Base-by-base conservation (phyloP, 2,888 invertebrate species). In the Drosophila borealis region DNA sequence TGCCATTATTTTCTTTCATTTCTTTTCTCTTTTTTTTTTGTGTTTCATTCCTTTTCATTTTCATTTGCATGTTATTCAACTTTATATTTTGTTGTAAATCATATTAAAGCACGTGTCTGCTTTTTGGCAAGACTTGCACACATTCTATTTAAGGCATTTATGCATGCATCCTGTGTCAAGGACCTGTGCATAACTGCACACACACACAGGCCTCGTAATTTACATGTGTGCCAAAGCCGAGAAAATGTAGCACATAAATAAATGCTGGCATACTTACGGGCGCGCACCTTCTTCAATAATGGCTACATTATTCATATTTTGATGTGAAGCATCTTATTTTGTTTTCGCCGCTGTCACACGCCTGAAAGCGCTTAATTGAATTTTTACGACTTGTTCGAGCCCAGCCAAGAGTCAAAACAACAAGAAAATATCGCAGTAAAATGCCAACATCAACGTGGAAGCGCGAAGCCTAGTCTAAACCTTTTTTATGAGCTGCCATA, bases 141-240 rank as follows among this genome's bases (percentile, higher is more conserved):
- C 46, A 33, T 65, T 68, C 59, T 51, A 44, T 66, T 54, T 57
- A 51, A 56, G 29, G 39, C 68, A 72, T 67, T 63, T 63, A 68
- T 71, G 61, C 62, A 64, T 46, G 53, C 55, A 53, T 51, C 62
- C 59, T 67, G 63, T 57, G 55, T 65, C 60, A 77, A 62, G 74
- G n/a, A 53, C 49, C 4, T 45, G 34, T 42, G 41, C 51, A 37
- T 37, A 17, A 17, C 17, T 17, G 17, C 17, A 29, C 39, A 49
- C 44, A 39, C 33, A 33, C 19, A 25, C n/a, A 46, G 42, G 25
- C 45, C 34, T 49, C 42, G 55, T 62, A 65, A 53, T 67, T 67
- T 81, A 67, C 82, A 85, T 82, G 78, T 80, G 82, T 81, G 85
- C 78, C 78, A 85, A 81, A 81, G 74, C 80, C 81, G 60, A 56